These are phyloP conservation scores for Neelides sp. DNA, from an alignment of 1,140 invertebrate species.

Conservation along the genomic window DNA sequence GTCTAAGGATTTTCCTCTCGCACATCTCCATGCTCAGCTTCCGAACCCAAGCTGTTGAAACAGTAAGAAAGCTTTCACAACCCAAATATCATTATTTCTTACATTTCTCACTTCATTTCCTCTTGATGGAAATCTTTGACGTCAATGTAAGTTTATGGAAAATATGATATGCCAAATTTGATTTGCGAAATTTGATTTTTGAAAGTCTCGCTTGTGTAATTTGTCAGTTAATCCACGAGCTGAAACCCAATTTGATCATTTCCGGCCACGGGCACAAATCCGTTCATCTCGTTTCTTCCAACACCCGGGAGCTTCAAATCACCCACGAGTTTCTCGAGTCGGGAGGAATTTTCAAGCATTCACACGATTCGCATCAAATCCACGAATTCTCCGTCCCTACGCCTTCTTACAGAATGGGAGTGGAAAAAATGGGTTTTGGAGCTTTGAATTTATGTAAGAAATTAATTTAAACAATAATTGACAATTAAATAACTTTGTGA, in stretches of 20 bases:
- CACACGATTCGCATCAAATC: too few species aligned
- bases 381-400: constrained; percentile 82
- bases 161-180: too few species aligned
- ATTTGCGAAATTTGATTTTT: too few species aligned
- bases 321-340: too few species aligned
- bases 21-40: constrained; percentile 13
- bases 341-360: too few species aligned
- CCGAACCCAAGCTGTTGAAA: constrained; percentile 7
- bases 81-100: neutral
- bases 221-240: constrained; percentile 47
- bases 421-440: constrained; percentile 66
- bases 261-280: constrained; percentile 68
- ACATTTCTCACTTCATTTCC: neutral
- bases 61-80: neutral
- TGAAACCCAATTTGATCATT: constrained; percentile 65
- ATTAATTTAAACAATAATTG: neutral
- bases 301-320: too few species aligned
- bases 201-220: constrained; percentile 20
- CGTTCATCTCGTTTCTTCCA: too few species aligned
- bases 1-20: constrained; percentile 13
- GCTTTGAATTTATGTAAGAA: constrained; percentile 62
- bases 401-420: constrained; percentile 89
- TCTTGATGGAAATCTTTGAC: too few species aligned
- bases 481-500: neutral
- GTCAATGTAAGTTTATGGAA: too few species aligned